Percentiles rank a stretch among this genome's conserved stretches.
phyloP scores from a whole-genome alignment of 2,888 invertebrate species.

The Gryllus longicercus region DNA sequence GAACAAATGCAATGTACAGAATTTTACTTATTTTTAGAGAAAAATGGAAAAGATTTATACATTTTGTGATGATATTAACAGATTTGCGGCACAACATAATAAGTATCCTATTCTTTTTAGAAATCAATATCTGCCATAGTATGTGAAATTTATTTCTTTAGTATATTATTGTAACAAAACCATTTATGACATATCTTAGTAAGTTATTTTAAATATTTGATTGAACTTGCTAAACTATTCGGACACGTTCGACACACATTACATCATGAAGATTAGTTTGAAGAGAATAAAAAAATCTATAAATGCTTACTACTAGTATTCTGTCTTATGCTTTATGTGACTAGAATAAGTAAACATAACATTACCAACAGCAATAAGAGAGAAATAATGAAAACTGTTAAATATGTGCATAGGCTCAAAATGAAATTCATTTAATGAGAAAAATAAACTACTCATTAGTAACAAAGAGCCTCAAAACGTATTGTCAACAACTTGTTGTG shows the following conservation, averaged over 20 bases:
- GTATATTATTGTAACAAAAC: no score
- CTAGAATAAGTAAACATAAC: not conserved
- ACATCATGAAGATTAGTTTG: not conserved
- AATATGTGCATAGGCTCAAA: not conserved
- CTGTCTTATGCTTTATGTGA: constrained; percentile 8
- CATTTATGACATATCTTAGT: no score
- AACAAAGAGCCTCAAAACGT: not conserved
- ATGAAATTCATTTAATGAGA: not conserved
- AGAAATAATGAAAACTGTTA: not conserved
- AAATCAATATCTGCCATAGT: no score
- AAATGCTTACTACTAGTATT: not conserved
- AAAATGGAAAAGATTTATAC: no score
- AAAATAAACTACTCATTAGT: not conserved
- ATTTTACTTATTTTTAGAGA: no score
- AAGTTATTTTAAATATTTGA: no score
- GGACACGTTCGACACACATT: not conserved
- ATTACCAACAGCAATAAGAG: not conserved
- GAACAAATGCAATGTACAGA: no score
- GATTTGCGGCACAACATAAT: no score
- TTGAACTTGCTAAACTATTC: not conserved
- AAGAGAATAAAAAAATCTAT: constrained; percentile 8
- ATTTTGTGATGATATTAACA: no score
- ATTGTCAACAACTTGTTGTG: not conserved
- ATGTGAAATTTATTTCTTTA: no score
- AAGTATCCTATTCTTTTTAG: no score